Evolutionary conservation across 2,888 invertebrate species (phyloP), one percentile per base, ranked within the genome.

Genomic region (Aporophyla nigra): DNA sequence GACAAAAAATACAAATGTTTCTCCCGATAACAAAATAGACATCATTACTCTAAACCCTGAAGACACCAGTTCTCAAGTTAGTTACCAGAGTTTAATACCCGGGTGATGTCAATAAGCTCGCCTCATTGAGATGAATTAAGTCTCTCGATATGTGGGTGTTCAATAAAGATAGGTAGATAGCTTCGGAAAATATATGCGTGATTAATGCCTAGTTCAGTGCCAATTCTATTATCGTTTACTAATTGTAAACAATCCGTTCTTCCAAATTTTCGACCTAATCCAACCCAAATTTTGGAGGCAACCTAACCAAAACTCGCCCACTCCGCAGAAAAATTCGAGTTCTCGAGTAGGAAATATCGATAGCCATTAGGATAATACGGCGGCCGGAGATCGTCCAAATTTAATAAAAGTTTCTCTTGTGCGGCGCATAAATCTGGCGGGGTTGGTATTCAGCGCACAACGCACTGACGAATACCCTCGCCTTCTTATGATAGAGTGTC

Each of bases 401-500:
- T 86, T 88, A 88, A 87, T 87, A 84, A 87, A 87, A 87, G 78
- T 87, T 86, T 83, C 76, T 84, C 86, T 68, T 80, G 82, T 66
- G 66, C 65, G 70, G 63, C 78, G 62, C 68, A 86, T 87, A 80
- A 88, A 88, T 88, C 85, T 83, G 76, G 46, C 63, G 59, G 40
- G 65, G 75, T 78, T 81, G 27, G 71, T 80, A 87, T 88, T 87
- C 86, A 80, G 80, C 88, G 71, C 84, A 71, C 79, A 73, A 82
- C 74, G 74, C 83, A 59, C 69, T 75, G 84, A 83, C 79, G 78
- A 53, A 73, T 61, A 61, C 69, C 61, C 59, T 53, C 66, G 61
- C 62, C 40, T 62, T 19, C 63, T 68, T 61, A 68, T 76, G 77
- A 73, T 85, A 77, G 58, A 82, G 77, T 82, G 56, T 68, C 43